These are phyloP conservation scores for Caenorhabditis sp. DNA, from an alignment of 2,888 invertebrate genomes.

Conservation along the genomic window DNA sequence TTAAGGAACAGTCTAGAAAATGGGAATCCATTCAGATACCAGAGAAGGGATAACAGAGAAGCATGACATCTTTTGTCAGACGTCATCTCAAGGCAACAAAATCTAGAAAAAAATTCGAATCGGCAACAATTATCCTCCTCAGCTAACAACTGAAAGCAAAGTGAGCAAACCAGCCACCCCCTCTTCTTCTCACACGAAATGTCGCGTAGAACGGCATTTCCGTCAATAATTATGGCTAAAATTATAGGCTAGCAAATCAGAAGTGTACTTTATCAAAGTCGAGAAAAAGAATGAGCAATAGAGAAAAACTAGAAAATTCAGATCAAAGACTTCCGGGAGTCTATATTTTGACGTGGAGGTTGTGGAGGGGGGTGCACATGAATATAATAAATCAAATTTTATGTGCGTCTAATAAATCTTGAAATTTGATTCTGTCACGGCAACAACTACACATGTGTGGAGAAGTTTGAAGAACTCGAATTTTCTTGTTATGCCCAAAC, in stretches of 20 bases:
- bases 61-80: no score
- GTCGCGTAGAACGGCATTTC: background rate
- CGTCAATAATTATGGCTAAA: background rate
- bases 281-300: background rate
- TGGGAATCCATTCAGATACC: no score
- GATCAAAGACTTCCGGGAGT: constrained; percentile 16
- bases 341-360: constrained; percentile 28
- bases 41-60: no score
- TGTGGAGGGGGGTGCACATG: no score
- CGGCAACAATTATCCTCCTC: no score
- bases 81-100: no score
- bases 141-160: background rate
- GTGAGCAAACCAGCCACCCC: background rate
- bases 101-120: no score
- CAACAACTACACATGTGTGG: no score
- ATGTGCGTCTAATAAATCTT: background rate
- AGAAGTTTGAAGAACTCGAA: background rate
- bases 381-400: constrained; percentile 19
- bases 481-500: background rate
- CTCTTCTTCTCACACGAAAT: background rate
- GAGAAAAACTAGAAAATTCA: constrained; percentile 9
- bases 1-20: no score
- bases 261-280: background rate
- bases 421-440: no score
- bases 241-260: background rate